Conservation (phyloP, 2,113 vertebrate genomes). For the Speoplatyrhinus poulsoni region DNA sequence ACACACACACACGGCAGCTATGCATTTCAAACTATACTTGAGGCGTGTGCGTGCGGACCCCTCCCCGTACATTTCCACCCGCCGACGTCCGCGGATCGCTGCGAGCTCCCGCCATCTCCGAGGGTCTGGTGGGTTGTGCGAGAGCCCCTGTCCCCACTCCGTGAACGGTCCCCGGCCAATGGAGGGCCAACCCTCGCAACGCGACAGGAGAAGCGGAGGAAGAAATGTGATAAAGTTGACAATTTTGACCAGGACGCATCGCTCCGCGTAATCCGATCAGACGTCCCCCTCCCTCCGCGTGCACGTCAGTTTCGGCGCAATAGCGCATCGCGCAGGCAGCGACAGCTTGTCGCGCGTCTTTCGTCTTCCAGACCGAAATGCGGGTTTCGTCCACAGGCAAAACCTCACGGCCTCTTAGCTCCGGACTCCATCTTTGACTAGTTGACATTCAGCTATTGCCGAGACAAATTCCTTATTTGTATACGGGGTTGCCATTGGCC, state of each 20-base stretch:
- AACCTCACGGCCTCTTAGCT: slow-evolving; percentile 85
- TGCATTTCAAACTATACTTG: no score
- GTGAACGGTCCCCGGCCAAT: no score
- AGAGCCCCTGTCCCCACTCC: no score
- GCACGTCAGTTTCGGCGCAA: not conserved
- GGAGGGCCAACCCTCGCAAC: no score
- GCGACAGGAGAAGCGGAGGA: no score
- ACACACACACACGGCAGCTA: no score
- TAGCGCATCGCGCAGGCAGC: not conserved
- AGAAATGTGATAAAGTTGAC: no score
- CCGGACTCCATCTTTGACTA: slow-evolving; percentile 95
- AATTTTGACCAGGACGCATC: no score
- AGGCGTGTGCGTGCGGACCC: no score
- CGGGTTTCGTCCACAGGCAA: slow-evolving; percentile 73
- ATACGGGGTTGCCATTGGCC: slow-evolving; percentile 81
- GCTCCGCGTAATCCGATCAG: no score
- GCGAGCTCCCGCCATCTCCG: slow-evolving; percentile 75
- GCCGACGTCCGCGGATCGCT: slow-evolving; percentile 1
- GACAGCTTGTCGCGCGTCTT: slow-evolving; percentile 6
- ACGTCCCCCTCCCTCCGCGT: slow-evolving; percentile 8
- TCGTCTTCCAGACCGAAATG: slow-evolving; percentile 44
- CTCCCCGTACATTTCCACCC: no score
- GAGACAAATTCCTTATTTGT: slow-evolving; percentile 87
- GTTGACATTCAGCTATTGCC: slow-evolving; percentile 94
- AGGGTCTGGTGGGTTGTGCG: no score